These are phyloP conservation scores for Enchytraeus crypticus DNA, from an alignment of 2,888 invertebrate species.

Conservation along the genomic window DNA sequence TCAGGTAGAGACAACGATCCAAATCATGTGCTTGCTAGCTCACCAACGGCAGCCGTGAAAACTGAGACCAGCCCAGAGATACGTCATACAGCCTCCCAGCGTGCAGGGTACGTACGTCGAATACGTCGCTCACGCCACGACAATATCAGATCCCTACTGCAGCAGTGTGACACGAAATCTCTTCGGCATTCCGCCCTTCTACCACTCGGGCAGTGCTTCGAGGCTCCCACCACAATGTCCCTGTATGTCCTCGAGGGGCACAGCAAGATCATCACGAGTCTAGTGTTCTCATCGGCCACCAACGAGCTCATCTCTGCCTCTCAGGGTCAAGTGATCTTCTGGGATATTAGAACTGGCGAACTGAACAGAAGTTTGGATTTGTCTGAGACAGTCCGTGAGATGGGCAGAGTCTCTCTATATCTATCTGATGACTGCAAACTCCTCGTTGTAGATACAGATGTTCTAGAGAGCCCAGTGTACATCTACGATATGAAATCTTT, in stretches of 20 bases:
- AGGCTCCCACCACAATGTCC: constrained; percentile 21
- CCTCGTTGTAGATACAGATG: constrained; percentile 21
- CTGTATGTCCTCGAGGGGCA: constrained; percentile 27
- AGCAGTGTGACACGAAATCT: constrained; percentile 77
- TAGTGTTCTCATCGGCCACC: constrained; percentile 18
- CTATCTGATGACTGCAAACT: constrained; percentile 16
- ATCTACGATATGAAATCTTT: constrained; percentile 24
- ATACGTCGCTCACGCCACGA: constrained; percentile 52
- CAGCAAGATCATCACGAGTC: constrained; percentile 12
- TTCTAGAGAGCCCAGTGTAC: constrained; percentile 16
- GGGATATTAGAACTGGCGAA: constrained; percentile 24
- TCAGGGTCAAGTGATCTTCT: constrained; percentile 23
- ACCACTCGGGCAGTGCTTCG: constrained; percentile 27
- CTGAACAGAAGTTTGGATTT: constrained; percentile 19
- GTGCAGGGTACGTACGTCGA: constrained; percentile 45
- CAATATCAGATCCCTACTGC: constrained; percentile 71
- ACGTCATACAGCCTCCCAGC: neutral
- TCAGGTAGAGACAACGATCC: no score
- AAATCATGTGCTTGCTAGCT: neutral
- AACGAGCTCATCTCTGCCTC: constrained; percentile 24
- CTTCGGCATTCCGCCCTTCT: constrained; percentile 56
- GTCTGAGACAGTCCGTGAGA: neutral
- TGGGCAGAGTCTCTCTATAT: constrained; percentile 7
- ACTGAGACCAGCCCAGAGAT: neutral
- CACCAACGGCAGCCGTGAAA: neutral